Evolutionary conservation across 1,140 invertebrate species (phyloP).

Genomic region (Alviniconcha marisindica): DNA sequence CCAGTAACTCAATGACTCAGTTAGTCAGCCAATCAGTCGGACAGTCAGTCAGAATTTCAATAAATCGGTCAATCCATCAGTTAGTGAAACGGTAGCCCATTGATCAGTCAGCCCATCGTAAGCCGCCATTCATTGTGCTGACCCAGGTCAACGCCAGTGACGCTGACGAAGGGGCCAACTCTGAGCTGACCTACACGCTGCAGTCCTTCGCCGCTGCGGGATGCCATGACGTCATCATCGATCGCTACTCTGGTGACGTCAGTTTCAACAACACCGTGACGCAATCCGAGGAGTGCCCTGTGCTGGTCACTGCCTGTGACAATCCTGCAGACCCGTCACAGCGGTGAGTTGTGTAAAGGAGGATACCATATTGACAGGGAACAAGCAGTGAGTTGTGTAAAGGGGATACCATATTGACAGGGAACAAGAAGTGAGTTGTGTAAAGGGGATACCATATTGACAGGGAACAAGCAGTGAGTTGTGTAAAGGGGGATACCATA

Average conservation of each 20-base stretch:
- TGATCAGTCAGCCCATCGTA: neutral
- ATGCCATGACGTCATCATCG: neutral
- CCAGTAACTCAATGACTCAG: too few relatives aligned
- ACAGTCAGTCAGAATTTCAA: too few relatives aligned
- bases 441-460: too few relatives aligned
- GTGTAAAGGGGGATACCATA: too few relatives aligned
- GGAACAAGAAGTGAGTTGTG: too few relatives aligned
- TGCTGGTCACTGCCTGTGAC: conserved; percentile 4
- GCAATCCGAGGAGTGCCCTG: neutral
- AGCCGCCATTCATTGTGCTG: neutral
- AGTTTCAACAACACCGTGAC: neutral
- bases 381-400: too few relatives aligned
- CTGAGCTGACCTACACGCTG: neutral
- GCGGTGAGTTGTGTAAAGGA: neutral
- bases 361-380: too few relatives aligned
- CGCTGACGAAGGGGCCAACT: conserved; percentile 19
- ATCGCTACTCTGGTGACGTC: neutral
- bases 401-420: too few relatives aligned
- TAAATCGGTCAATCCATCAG: neutral
- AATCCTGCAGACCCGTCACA: neutral
- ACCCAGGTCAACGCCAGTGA: conserved; percentile 18
- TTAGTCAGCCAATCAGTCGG: too few relatives aligned
- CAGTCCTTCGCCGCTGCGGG: neutral
- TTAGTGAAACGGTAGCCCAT: neutral
- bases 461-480: too few relatives aligned